Percentiles rank a stretch among this genome's conserved stretches.
Evolutionary conservation across 2,888 invertebrate genomes (phyloP).

Genomic region (Busseola fusca): DNA sequence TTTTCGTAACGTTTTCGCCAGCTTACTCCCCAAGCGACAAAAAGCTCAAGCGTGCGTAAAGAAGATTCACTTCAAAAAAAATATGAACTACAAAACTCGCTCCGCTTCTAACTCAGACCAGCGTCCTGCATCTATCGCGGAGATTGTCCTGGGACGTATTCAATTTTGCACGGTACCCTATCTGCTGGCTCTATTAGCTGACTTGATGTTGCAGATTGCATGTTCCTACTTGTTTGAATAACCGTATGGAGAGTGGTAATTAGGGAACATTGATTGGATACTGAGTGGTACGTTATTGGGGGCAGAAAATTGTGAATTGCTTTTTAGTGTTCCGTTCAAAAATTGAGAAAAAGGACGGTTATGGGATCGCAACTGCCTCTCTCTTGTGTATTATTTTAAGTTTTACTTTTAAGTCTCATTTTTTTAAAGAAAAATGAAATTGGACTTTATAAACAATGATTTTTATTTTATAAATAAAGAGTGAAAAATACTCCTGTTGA

Average conservation of each 20-base stretch:
- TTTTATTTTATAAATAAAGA: background rate
- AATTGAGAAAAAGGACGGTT: constrained; percentile 15
- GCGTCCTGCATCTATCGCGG: constrained; percentile 77
- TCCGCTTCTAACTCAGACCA: constrained; percentile 51
- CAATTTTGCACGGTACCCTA: constrained; percentile 85
- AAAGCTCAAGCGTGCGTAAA: no score
- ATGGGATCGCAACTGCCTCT: background rate
- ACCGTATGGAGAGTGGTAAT: constrained; percentile 55
- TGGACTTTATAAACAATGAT: no score
- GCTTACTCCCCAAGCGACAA: no score
- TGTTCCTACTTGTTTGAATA: constrained; percentile 68
- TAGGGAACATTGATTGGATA: constrained; percentile 44
- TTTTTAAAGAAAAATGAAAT: no score
- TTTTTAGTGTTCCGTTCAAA: constrained; percentile 19
- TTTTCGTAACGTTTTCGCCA: no score
- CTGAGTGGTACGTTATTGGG: constrained; percentile 21
- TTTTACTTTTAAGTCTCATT: no score
- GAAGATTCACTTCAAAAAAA: no score
- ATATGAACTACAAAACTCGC: background rate
- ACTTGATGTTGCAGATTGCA: constrained; percentile 62
- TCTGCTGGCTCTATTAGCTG: constrained; percentile 83
- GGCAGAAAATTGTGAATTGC: constrained; percentile 36
- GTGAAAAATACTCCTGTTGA: background rate
- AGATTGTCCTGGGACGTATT: constrained; percentile 87
- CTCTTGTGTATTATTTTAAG: no score